phyloP scores from a whole-genome alignment of 2,797 vertebrate species.

The Tachyglossus aculeatus region DNA sequence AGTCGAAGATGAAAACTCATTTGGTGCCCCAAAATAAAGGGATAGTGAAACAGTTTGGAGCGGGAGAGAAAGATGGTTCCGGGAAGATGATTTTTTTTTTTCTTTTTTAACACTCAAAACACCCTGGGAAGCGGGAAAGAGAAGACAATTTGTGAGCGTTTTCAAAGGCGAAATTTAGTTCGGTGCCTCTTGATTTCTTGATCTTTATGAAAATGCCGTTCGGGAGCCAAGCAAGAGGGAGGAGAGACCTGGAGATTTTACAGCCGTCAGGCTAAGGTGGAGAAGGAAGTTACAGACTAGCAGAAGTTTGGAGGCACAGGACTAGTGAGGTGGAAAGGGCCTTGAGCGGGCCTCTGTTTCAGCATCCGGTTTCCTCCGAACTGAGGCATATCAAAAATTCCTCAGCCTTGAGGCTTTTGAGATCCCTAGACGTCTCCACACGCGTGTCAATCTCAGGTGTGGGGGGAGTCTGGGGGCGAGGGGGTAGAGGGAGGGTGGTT shows the following conservation, averaged over 20 bases:
- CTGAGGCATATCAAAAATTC: conserved; percentile 38
- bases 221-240: conserved; percentile 17
- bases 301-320: conserved; percentile 50
- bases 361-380: conserved; percentile 21
- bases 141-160: conserved; percentile 14
- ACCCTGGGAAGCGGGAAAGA: conserved; percentile 27
- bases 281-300: conserved; percentile 50
- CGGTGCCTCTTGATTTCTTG: conserved; percentile 17
- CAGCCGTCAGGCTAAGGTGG: conserved; percentile 42
- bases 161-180: conserved; percentile 43
- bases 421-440: conserved; percentile 10
- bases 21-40: conserved; percentile 53
- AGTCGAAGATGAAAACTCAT: conserved; percentile 70
- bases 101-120: conserved; percentile 28
- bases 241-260: conserved; percentile 34
- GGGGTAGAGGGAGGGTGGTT: neutral
- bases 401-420: conserved; percentile 47
- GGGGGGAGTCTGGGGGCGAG: neutral
- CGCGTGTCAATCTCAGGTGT: conserved; percentile 50
- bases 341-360: conserved; percentile 40
- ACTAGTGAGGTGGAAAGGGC: conserved; percentile 46
- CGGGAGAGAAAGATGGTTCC: too few species aligned
- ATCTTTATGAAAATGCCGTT: conserved; percentile 29
- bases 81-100: too few species aligned
- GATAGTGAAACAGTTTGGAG: too few species aligned